Base-by-base conservation (phyloP, 2,113 vertebrate genomes). In the Dolichallabes microphthalmus region DNA sequence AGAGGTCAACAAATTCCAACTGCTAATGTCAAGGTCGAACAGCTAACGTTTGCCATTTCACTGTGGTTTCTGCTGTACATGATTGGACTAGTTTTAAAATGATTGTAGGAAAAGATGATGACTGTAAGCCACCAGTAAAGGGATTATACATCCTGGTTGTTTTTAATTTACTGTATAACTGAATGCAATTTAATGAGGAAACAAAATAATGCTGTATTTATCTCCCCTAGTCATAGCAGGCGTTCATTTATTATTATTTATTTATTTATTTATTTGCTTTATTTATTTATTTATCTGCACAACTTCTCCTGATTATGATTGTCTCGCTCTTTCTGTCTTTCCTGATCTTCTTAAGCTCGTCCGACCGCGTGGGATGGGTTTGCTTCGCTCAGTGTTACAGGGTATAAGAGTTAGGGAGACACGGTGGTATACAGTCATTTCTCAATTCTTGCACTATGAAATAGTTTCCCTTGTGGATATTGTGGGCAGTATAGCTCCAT, bases 121-220 rank as follows among this genome's bases (percentile, higher is more conserved):
- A 13, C 50, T 50, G 22, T 35, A 82, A 45, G 50, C 61, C 52
- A 9, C 6, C 1, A 82, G 19, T 69, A 35, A 68, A 64, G 8
- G 32, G 60, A 45, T 50, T 50, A 45, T 27, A 52, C 50, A 0
- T 30, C 30, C 32, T 57, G 55, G 45, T 45, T 81, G 15, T 81
- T 55, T 71, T 39, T 25, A 52, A 77, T 77, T 77, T 7, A 17
- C 1, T 39, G 53, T 3, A 45, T 45, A 81, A 74, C 53, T 45
- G 55, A 83, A 35, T n/a, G 53, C 77, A 45, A 79, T 80, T 30
- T 55, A 39, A 79, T 79, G 55, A 55, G 19, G 53, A 78, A 85
- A 52, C 57, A 82, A 82, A 68, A 53, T 50, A 11, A 27, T 52
- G 10, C 32, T 12, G 63, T 66, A 75, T 53, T 78, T 57, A 55